A percentile compares a stretch with the other conserved stretches of the same genome.
These are phyloP conservation scores for Hyles vespertilio DNA, from an alignment of 1,140 invertebrate genomes.

Conservation along the genomic window DNA sequence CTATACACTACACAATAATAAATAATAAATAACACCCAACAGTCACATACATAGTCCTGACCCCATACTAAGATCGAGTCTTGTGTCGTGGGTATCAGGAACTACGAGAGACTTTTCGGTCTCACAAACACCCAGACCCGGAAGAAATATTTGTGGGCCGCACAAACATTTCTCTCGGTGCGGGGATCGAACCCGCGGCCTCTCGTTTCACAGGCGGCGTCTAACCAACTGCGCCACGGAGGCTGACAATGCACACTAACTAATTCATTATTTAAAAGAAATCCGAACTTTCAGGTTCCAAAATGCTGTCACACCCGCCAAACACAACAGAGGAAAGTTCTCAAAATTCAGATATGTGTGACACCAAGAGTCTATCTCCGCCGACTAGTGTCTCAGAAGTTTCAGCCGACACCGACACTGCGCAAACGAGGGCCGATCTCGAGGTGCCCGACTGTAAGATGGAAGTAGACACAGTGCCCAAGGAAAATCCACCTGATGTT, in stretches of 20 bases:
- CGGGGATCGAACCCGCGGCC: too few relatives aligned
- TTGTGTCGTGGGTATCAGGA: too few relatives aligned
- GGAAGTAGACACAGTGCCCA: conserved; percentile 35
- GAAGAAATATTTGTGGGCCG: too few relatives aligned
- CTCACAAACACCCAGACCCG: too few relatives aligned
- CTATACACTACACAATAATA: neutral
- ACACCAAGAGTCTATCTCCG: conserved; percentile 54
- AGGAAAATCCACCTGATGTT: conserved; percentile 4
- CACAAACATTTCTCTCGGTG: too few relatives aligned
- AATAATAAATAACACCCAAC: too few relatives aligned
- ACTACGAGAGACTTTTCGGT: too few relatives aligned
- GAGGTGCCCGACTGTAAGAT: conserved; percentile 26
- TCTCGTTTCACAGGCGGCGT: too few relatives aligned
- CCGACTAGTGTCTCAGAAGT: conserved; percentile 48
- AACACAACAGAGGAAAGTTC: conserved; percentile 59
- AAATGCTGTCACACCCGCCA: conserved; percentile 35
- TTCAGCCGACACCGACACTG: conserved; percentile 33
- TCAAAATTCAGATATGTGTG: conserved; percentile 58
- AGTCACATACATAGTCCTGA: too few relatives aligned
- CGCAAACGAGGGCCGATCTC: conserved; percentile 13
- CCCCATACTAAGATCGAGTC: too few relatives aligned
- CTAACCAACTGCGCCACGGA: too few relatives aligned
- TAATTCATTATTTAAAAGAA: neutral
- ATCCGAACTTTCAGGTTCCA: conserved; percentile 25
- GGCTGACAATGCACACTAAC: too few relatives aligned